These are phyloP conservation scores for Xestia ashworthii DNA, from an alignment of 2,888 invertebrate genomes.

Conservation along the genomic window DNA sequence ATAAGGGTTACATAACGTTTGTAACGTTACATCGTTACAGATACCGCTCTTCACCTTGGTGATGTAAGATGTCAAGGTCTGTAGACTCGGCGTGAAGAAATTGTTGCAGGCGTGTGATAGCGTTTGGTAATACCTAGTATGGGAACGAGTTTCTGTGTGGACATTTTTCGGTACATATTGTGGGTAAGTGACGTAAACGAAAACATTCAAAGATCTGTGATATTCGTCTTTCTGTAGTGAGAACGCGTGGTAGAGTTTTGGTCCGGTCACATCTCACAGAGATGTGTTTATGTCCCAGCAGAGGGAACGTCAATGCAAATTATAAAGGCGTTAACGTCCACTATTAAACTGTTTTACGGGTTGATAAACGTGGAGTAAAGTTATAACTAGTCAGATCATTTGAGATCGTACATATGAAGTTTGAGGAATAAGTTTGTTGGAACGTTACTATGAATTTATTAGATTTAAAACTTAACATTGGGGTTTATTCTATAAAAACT, in stretches of 20 bases:
- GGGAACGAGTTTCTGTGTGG: conserved; percentile 30
- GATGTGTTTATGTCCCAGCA: not conserved
- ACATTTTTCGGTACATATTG: conserved; percentile 38
- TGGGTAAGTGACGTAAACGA: not conserved
- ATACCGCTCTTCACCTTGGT: conserved; percentile 80
- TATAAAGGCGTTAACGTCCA: not conserved
- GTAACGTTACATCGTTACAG: conserved; percentile 63
- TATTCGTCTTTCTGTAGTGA: too few relatives aligned
- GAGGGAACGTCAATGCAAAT: not conserved
- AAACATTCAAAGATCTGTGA: not conserved
- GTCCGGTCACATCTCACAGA: not conserved
- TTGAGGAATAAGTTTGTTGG: too few relatives aligned
- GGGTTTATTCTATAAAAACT: too few relatives aligned
- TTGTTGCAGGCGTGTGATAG: conserved; percentile 46
- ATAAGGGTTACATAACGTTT: conserved; percentile 72
- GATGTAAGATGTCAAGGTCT: conserved; percentile 75
- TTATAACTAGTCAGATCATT: too few relatives aligned
- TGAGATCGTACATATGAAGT: too few relatives aligned
- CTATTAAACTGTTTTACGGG: too few relatives aligned
- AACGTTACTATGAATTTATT: too few relatives aligned
- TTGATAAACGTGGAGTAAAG: too few relatives aligned
- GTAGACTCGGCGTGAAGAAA: conserved; percentile 45
- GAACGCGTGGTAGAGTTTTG: not conserved
- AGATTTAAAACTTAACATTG: too few relatives aligned
- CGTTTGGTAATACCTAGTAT: conserved; percentile 49